These are phyloP conservation scores for Orius laevigatus DNA, from an alignment of 1,140 invertebrate species.

Conservation along the genomic window DNA sequence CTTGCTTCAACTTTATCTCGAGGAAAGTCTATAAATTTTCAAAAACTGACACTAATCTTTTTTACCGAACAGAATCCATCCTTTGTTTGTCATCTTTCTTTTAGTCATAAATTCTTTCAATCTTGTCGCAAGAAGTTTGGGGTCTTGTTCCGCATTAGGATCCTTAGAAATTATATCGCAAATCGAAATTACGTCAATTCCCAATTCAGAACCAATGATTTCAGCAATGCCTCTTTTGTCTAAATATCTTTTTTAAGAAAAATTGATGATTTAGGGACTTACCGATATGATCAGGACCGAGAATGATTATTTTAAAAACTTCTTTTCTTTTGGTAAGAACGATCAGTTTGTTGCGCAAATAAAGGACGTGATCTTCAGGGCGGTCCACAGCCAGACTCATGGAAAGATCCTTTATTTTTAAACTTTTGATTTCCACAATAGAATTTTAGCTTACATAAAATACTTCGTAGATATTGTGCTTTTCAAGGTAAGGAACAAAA, in stretches of 20 bases:
- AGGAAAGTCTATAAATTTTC: slow-evolving; percentile 28
- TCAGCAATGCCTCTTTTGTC: slow-evolving; percentile 23
- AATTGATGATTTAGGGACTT: too few species aligned
- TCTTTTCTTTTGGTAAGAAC: slow-evolving; percentile 28
- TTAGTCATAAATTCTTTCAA: slow-evolving; percentile 18
- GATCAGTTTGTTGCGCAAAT: slow-evolving; percentile 30
- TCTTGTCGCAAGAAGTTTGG: slow-evolving; percentile 20
- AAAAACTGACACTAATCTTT: background rate
- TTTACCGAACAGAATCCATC: slow-evolving; percentile 27
- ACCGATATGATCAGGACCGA: slow-evolving; percentile 27
- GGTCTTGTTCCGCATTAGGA: slow-evolving; percentile 8
- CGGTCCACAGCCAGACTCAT: slow-evolving; percentile 30
- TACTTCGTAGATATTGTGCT: slow-evolving; percentile 33
- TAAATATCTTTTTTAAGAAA: too few species aligned
- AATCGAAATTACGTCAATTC: slow-evolving; percentile 21
- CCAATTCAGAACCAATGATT: slow-evolving; percentile 24
- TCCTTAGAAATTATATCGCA: slow-evolving; percentile 17
- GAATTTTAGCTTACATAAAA: slow-evolving; percentile 27
- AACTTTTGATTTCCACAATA: background rate
- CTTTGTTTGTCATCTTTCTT: slow-evolving; percentile 13
- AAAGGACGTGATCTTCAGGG: slow-evolving; percentile 32
- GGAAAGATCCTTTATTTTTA: slow-evolving; percentile 27
- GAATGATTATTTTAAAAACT: slow-evolving; percentile 28
- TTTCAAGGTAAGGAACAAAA: slow-evolving; percentile 34
- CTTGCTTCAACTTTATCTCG: slow-evolving; percentile 29